phyloP scores from a whole-genome alignment of 2,797 vertebrate genomes.

The Spheniscus humboldti region DNA sequence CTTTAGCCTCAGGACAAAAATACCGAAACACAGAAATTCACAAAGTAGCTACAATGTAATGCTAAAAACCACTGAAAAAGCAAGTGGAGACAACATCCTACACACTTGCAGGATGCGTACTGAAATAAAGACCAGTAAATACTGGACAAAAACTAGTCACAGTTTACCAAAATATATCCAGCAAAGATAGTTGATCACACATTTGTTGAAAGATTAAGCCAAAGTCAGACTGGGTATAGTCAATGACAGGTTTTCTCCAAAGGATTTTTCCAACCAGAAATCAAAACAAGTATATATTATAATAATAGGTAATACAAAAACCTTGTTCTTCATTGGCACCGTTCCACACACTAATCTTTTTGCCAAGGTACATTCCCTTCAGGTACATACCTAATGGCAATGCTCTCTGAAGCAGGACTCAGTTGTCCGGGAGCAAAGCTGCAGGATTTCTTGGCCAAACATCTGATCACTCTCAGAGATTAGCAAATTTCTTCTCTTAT shows the following conservation, averaged over 20 bases:
- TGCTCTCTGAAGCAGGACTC: neutral
- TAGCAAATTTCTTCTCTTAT: neutral
- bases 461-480: neutral
- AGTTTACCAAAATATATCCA: neutral
- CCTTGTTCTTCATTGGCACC: neutral
- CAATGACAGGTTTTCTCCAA: neutral
- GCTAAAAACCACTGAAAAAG: neutral
- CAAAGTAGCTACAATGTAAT: neutral
- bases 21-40: neutral
- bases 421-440: neutral
- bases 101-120: neutral
- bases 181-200: neutral
- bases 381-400: neutral
- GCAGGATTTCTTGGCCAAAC: neutral
- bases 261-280: neutral
- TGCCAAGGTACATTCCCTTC: neutral
- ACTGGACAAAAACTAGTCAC: neutral
- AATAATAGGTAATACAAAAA: neutral
- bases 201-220: neutral
- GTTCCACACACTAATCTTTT: neutral
- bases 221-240: neutral
- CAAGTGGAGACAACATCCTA: neutral
- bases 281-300: neutral
- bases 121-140: neutral
- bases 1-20: neutral